These are phyloP conservation scores for Diaperis boleti DNA, from an alignment of 2,888 invertebrate genomes.

Conservation along the genomic window DNA sequence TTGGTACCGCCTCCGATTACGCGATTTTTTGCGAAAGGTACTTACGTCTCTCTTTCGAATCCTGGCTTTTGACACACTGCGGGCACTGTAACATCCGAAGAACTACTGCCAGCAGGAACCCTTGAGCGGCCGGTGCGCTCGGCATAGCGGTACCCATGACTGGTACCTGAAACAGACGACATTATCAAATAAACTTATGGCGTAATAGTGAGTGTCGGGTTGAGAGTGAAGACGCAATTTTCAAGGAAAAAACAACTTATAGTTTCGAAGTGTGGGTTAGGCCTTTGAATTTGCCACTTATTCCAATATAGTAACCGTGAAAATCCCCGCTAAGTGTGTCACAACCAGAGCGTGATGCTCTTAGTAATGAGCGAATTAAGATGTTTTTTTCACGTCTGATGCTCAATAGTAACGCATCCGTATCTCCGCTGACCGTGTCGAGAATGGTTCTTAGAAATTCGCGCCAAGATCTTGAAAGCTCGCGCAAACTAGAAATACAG, in stretches of 20 bases:
- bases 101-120: conserved; percentile 62
- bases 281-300: conserved; percentile 17
- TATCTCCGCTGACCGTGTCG: conserved; percentile 6
- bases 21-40: conserved; percentile 14
- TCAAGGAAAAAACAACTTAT: background rate
- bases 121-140: conserved; percentile 57
- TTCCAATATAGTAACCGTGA: conserved; percentile 12
- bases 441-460: background rate
- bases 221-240: conserved; percentile 1
- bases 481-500: background rate
- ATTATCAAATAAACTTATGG: conserved; percentile 15
- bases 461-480: background rate
- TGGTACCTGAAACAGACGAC: conserved; percentile 59
- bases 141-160: conserved; percentile 65
- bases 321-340: background rate
- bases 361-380: conserved; percentile 14
- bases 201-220: conserved; percentile 4
- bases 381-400: conserved; percentile 5
- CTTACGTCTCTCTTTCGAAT: conserved; percentile 45
- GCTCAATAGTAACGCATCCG: background rate
- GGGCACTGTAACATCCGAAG: conserved; percentile 63
- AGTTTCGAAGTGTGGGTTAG: conserved; percentile 27
- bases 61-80: conserved; percentile 49
- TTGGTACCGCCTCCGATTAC: background rate
- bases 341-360: conserved; percentile 25